phyloP scores from a whole-genome alignment of 2,797 vertebrate genomes.

The Spea hammondii region DNA sequence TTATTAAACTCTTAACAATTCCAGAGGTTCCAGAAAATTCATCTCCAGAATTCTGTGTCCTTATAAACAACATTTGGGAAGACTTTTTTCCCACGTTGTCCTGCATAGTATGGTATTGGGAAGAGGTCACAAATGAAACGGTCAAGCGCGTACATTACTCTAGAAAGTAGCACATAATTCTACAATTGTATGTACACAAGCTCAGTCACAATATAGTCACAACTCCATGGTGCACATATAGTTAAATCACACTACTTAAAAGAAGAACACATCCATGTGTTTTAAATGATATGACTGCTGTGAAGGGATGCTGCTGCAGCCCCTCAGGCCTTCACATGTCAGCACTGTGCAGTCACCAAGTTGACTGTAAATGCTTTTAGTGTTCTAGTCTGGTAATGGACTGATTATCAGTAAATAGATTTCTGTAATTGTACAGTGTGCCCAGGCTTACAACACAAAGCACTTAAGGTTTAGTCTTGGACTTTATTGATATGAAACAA shows the following conservation, averaged over 20 bases:
- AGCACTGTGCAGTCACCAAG: constrained; percentile 43
- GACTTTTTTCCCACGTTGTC: too few species aligned
- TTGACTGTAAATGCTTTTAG: constrained; percentile 53
- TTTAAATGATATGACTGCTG: constrained; percentile 10
- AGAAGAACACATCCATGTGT: background rate
- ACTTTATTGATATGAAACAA: constrained; percentile 52
- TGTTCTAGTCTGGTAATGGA: constrained; percentile 47
- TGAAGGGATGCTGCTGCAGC: constrained; percentile 18
- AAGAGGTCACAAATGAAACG: too few species aligned
- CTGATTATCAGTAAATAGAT: constrained; percentile 54
- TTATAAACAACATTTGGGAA: too few species aligned
- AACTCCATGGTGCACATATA: background rate
- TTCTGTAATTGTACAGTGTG: constrained; percentile 45
- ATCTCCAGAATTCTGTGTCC: too few species aligned
- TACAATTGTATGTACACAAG: too few species aligned
- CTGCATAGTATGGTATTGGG: too few species aligned
- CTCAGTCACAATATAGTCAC: too few species aligned
- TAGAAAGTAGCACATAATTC: too few species aligned
- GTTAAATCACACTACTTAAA: constrained; percentile 22
- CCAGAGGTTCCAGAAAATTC: too few species aligned
- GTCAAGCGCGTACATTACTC: too few species aligned
- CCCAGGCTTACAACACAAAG: constrained; percentile 50
- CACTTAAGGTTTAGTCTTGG: constrained; percentile 42
- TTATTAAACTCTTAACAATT: too few species aligned
- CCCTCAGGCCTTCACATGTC: constrained; percentile 41